Conservation (phyloP, 1,140 invertebrate genomes). For the Diabrotica undecimpunctata region DNA sequence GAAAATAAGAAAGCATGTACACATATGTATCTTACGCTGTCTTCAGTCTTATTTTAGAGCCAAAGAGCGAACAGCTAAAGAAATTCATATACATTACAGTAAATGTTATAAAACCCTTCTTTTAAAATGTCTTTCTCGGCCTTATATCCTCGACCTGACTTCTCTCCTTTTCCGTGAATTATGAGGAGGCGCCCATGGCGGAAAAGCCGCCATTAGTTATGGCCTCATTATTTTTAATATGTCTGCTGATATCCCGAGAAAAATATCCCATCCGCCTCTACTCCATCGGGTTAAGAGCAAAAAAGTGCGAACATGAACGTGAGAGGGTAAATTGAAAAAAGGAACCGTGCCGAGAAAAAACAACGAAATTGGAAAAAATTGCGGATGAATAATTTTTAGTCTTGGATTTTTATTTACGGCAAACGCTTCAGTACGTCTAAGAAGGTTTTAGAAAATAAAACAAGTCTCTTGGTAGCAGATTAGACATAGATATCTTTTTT, state of each 20-base stretch:
- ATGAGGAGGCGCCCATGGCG: background rate
- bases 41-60: no score
- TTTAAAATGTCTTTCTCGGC: background rate
- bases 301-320: slow-evolving; percentile 7
- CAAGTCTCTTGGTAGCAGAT: no score
- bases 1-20: no score
- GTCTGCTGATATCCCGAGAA: slow-evolving; percentile 14
- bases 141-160: no score
- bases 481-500: no score
- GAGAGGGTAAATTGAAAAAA: slow-evolving; percentile 7
- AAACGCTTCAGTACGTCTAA: no score
- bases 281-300: background rate
- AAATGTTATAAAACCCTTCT: background rate
- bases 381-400: background rate
- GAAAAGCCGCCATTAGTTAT: slow-evolving; percentile 14
- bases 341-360: slow-evolving; percentile 1
- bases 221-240: slow-evolving; percentile 19
- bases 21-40: no score
- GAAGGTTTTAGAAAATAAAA: no score
- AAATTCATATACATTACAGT: no score
- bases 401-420: no score
- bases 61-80: no score
- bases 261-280: background rate
- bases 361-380: background rate
- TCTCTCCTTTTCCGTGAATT: no score